Evolutionary conservation across 2,888 invertebrate species (phyloP).

Genomic region (Pheosia tremula): DNA sequence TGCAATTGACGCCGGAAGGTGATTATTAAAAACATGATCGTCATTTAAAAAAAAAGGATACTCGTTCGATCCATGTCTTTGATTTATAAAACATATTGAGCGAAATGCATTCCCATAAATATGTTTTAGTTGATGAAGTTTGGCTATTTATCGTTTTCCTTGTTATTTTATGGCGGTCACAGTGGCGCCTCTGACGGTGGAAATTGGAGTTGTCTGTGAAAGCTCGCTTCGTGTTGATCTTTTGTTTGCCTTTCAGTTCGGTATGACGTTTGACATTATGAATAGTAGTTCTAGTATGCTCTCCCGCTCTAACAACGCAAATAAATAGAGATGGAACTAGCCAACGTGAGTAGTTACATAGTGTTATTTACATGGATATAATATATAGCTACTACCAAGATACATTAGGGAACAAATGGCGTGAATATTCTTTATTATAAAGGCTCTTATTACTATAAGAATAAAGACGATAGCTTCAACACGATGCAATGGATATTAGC

Average conservation of each 20-base stretch:
- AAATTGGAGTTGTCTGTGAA: slow-evolving; percentile 42
- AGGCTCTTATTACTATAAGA: no score
- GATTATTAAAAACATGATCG: slow-evolving; percentile 22
- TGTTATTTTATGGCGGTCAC: slow-evolving; percentile 20
- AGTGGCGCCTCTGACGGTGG: slow-evolving; percentile 48
- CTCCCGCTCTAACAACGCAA: slow-evolving; percentile 33
- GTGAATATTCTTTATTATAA: no score
- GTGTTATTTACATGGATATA: slow-evolving; percentile 17
- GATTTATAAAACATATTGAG: slow-evolving; percentile 31
- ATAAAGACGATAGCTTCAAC: no score
- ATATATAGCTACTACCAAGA: slow-evolving; percentile 5
- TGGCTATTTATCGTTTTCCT: slow-evolving; percentile 34
- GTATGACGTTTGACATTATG: slow-evolving; percentile 46
- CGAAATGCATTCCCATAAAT: slow-evolving; percentile 31
- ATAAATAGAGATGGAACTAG: slow-evolving; percentile 35
- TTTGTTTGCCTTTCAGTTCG: slow-evolving; percentile 40
- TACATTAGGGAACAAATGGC: no score
- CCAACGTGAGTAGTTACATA: slow-evolving; percentile 16
- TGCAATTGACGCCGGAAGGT: neutral
- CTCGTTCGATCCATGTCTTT: slow-evolving; percentile 16
- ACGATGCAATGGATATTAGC: no score
- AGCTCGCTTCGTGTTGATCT: slow-evolving; percentile 38
- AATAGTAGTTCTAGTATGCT: slow-evolving; percentile 30
- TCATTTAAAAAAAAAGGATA: slow-evolving; percentile 20
- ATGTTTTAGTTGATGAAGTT: slow-evolving; percentile 29